Percentiles rank a stretch among this genome's conserved stretches.
Conservation (phyloP, 2,888 invertebrate species). For the Eupithecia subfuscata region DNA sequence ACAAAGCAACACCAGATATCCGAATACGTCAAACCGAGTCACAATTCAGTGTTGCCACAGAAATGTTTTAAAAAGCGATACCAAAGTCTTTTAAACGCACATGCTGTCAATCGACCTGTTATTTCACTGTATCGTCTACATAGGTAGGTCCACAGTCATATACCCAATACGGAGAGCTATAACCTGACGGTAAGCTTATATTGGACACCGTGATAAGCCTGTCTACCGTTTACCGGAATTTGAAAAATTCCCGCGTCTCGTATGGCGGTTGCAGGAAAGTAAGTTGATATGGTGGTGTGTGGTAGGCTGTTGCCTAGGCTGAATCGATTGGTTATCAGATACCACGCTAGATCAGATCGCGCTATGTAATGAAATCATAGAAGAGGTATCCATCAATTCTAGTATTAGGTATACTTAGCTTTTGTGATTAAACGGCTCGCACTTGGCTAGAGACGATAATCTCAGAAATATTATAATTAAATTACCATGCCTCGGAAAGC, state of each 20-base stretch:
- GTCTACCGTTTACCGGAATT: slow-evolving; percentile 51
- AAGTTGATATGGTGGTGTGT: not conserved
- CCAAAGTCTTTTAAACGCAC: not conserved
- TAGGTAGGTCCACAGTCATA: not conserved
- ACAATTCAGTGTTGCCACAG: not conserved
- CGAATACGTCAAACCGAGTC: not conserved
- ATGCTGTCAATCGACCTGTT: not conserved
- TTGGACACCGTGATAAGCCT: slow-evolving; percentile 6
- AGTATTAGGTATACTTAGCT: no score
- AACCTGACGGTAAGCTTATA: not conserved
- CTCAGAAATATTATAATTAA: no score
- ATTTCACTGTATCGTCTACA: not conserved
- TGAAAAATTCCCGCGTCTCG: slow-evolving; percentile 58
- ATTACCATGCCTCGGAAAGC: no score
- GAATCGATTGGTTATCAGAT: not conserved
- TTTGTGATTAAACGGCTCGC: no score
- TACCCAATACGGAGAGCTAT: not conserved
- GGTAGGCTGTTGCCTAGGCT: not conserved
- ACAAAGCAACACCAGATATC: not conserved
- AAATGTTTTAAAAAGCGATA: not conserved
- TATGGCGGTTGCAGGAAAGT: slow-evolving; percentile 56
- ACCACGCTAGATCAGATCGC: not conserved
- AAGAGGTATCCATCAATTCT: no score
- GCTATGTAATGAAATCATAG: not conserved
- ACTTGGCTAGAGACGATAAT: no score